Base-by-base conservation (phyloP, 2,797 vertebrate species). In the Pantherophis alleghaniensis region DNA sequence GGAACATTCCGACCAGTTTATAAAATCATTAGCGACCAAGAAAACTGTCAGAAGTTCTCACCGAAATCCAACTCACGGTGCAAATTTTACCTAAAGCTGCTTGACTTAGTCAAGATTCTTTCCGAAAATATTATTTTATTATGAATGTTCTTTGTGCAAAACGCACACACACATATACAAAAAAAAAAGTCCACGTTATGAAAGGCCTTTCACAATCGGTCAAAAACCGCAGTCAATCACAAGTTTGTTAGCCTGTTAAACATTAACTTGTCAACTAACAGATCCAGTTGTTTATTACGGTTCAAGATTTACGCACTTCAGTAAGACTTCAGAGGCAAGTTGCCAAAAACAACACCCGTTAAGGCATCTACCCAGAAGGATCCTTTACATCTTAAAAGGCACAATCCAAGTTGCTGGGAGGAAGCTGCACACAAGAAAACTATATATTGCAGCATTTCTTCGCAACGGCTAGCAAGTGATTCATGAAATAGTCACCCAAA, bases 41-140 rank as follows among this genome's bases (percentile, higher is more conserved):
- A 94, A 95, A 95, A 90, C 47, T 51, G 93, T 90, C 87, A 95
- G 55, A 14, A 86, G 61, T 91, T 53, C 93, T 24, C 57, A 61
- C 57, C n/a, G 24, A 91, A 16, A 89, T 55, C 83, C 59, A 89
- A 24, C 56, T n/a, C 47, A 79, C 14, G 0, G 59, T 89, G 57
- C 51, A 94, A 94, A 90, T 69, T 6, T 90, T 51, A 87, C 89
- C 0, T 63, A n/a, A 16, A 16, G 28, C 37, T 28, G 14, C 87
- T 13, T 90, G 53, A 28, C 59, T 93, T 79, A 5, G 0, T 47
- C 79, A n/a, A 86, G 55, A 5, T 24, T 11, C 60, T 24, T 20
- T 55, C 7, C 9, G 1, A 32, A n/a, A 87, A 56, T 55, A 87
- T 18, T 24, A 14, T 32, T 55, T 22, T 7, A 56, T 74, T 55